Evolutionary conservation across 30 jellyfish, hydroid and myxozoan genomes (phyloP), one percentile per base, ranked within the genome.

Genomic region (Calvadosia cruxmelitensis): DNA sequence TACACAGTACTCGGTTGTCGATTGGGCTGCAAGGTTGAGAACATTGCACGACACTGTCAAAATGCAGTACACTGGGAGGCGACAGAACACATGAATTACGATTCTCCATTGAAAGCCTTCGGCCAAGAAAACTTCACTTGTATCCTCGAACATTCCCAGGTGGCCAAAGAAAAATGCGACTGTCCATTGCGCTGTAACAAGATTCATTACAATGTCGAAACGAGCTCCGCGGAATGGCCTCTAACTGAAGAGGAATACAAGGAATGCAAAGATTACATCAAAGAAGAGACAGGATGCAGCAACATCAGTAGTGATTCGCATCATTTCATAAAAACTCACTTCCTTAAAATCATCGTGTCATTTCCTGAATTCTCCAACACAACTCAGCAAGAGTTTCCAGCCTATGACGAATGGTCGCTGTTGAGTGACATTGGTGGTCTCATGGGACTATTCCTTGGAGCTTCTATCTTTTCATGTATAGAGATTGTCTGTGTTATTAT

Each of bases 1-100:
- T 42, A 42, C 57, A 42, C 57, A 20, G 57, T 42, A 42, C 57
- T 42, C 20, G 57, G 57, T 42, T 42, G 57, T 42, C 57, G 57
- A 5, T 20, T 42, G 57, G 57, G 57, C 10, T 42, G 57, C 20
- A 42, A 42, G 20, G 57, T 20, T 10, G 57, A 42, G 20, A 42
- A n/a, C n/a, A n/a, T n/a, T n/a, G n/a, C n/a, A n/a, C n/a, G n/a
- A n/a, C n/a, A n/a, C n/a, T n/a, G n/a, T n/a, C n/a, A n/a, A n/a
- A n/a, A n/a, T n/a, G n/a, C n/a, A n/a, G n/a, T n/a, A n/a, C n/a
- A n/a, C n/a, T n/a, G n/a, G n/a, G n/a, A n/a, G n/a, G n/a, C n/a
- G n/a, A n/a, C n/a, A n/a, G n/a, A n/a, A n/a, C n/a, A n/a, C n/a
- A n/a, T n/a, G n/a, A n/a, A n/a, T n/a, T n/a, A n/a, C n/a, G n/a